Evolutionary conservation across 2,797 vertebrate species (phyloP), one percentile per base, ranked within the genome.

Genomic region (Anableps anableps): DNA sequence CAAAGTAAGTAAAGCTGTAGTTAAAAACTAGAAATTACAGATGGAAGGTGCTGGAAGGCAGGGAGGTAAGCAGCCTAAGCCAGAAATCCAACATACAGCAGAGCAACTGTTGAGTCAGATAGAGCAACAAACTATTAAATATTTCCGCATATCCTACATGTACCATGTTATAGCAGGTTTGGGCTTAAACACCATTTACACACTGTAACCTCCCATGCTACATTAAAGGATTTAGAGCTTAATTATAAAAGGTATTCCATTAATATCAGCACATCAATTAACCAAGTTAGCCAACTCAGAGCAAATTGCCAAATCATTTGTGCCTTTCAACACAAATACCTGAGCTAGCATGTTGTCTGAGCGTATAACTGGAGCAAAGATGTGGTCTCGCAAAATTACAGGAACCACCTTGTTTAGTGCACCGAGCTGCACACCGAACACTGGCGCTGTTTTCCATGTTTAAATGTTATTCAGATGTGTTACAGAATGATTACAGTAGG

Each of bases 271-370:
- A 72, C 13, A n/a, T 41, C 50, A 71, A 53, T 38, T 26, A 75
- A 3, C 51, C 14, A 53, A 70, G 62, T 36, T 64, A 19, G n/a
- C 10, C 6, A 51, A 38, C 48, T 43, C 26, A 34, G 66, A 36
- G 82, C 8, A 72, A 76, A 43, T 60, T 82, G 64, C 6, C 31
- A 34, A 75, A 86, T 77, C 45, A 81, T 82, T 82, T 26, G 43
- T 41, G 55, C 86, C 50, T 23, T 80, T 74, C 50, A 41, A 74
- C 60, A 86, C 36, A 55, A 68, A 31, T 41, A 47, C 38, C 78
- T 34, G 36, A 62, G 23, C 74, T 38, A 45, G 48, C 75, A 11
- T 64, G 45, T 14, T 48, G n/a, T 41, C 13, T 48, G 36, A 43
- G 26, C 43, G 71, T 9, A 68, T 31, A 11, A 80, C 14, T 41